A percentile compares a stretch with the other conserved stretches of the same genome.
Conservation (phyloP, 1,140 invertebrate genomes). For the Cherax quadricarinatus region DNA sequence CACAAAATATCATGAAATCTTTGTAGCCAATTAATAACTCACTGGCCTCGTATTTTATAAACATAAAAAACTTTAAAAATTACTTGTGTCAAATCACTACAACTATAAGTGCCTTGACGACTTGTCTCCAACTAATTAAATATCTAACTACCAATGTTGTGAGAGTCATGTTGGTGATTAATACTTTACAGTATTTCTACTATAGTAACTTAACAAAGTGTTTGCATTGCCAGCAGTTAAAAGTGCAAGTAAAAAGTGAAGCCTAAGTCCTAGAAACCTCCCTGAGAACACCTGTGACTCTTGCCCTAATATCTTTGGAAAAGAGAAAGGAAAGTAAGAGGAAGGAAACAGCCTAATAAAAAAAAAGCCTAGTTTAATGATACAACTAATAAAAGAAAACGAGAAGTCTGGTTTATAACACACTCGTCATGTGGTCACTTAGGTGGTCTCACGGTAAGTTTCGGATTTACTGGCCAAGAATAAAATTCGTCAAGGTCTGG, state of each 20-base stretch:
- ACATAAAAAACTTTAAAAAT: background rate
- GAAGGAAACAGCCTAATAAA: no score
- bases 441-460: constrained; percentile 25
- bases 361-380: no score
- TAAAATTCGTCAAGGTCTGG: constrained; percentile 41
- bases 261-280: background rate
- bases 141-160: background rate
- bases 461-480: constrained; percentile 26
- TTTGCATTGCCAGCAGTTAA: constrained; percentile 18
- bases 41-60: background rate
- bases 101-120: background rate
- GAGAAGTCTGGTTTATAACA: background rate
- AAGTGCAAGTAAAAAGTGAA: constrained; percentile 28
- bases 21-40: background rate
- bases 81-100: background rate
- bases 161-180: background rate
- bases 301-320: background rate
- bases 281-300: constrained; percentile 20
- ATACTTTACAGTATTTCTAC: background rate
- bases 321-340: no score
- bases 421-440: background rate
- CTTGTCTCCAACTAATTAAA: background rate
- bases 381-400: no score
- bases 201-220: background rate
- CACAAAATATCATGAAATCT: background rate